phyloP scores from a whole-genome alignment of 1,140 invertebrate genomes.

The Kradibia gibbosae region DNA sequence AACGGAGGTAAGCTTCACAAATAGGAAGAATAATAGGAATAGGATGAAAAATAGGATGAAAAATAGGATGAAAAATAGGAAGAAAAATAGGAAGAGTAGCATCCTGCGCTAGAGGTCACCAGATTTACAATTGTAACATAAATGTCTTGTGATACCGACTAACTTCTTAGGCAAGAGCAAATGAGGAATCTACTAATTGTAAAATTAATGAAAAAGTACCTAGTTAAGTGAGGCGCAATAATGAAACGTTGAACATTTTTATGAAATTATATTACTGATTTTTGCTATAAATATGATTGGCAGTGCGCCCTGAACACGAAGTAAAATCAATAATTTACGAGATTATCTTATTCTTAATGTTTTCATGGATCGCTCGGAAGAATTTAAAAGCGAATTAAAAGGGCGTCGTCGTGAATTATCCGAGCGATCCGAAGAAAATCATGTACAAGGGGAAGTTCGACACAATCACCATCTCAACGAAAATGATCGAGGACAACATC shows the following conservation, averaged over 20 bases:
- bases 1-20: background rate
- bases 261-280: conserved; percentile 35
- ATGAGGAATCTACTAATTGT: conserved; percentile 50
- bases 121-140: conserved; percentile 25
- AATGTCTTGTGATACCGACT: conserved; percentile 54
- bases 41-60: background rate
- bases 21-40: background rate
- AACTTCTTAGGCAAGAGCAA: conserved; percentile 43
- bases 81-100: conserved; percentile 10
- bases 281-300: conserved; percentile 16
- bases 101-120: conserved; percentile 11
- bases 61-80: background rate
- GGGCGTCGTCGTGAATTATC: conserved; percentile 34
- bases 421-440: conserved; percentile 21
- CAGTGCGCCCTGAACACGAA: conserved; percentile 2
- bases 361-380: background rate
- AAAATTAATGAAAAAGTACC: conserved; percentile 41
- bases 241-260: conserved; percentile 27
- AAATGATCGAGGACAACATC: background rate
- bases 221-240: conserved; percentile 10
- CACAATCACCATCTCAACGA: background rate
- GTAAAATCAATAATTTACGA: conserved; percentile 29
- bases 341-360: conserved; percentile 35
- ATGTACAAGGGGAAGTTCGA: conserved; percentile 10
- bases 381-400: conserved; percentile 16